Evolutionary conservation across 2,113 vertebrate genomes (phyloP).

Genomic region (Dendropsophus ebraccatus): DNA sequence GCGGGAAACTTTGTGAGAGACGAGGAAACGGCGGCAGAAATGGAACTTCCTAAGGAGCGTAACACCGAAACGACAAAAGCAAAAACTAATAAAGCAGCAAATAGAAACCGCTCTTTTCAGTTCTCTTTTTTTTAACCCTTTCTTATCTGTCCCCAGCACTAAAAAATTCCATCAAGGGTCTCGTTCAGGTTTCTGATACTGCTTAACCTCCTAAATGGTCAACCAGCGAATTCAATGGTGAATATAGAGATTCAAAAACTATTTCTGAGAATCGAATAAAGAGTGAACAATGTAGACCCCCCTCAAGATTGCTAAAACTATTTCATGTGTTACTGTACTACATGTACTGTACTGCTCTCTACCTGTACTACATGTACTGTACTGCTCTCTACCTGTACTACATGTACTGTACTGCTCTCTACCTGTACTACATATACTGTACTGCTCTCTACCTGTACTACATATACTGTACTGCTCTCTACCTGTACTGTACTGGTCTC

Average conservation of each 20-base stretch:
- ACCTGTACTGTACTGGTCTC: neutral
- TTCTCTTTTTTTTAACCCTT: neutral
- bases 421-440: neutral
- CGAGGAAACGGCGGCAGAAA: neutral
- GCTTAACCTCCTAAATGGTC: neutral
- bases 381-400: neutral
- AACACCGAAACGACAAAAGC: too few relatives aligned
- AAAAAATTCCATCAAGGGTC: neutral
- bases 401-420: neutral
- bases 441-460: neutral
- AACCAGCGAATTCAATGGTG: too few relatives aligned
- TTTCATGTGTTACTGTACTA: too few relatives aligned
- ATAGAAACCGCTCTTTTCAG: too few relatives aligned
- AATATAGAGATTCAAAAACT: too few relatives aligned
- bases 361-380: neutral
- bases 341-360: neutral
- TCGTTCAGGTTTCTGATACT: neutral
- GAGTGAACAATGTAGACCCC: too few relatives aligned
- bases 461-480: neutral
- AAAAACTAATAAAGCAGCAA: neutral
- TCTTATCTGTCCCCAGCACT: neutral
- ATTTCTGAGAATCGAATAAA: too few relatives aligned
- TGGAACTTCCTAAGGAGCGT: neutral
- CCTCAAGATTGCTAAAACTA: too few relatives aligned
- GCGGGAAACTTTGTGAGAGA: neutral